Percentiles rank a stretch among this genome's conserved stretches.
Evolutionary conservation across 2,113 vertebrate genomes (phyloP).

Genomic region (Cottus gobio): DNA sequence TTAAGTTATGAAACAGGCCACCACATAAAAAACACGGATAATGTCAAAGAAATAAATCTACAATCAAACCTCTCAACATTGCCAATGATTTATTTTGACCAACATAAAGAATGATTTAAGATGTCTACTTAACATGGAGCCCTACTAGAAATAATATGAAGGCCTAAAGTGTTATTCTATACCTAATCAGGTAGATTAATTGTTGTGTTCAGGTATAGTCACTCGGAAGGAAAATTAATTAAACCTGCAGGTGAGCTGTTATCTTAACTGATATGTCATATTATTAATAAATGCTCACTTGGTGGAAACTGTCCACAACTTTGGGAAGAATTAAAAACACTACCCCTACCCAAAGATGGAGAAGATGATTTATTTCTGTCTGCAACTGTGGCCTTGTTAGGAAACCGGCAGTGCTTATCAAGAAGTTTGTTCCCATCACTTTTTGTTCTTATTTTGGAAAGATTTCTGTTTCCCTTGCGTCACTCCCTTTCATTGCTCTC

Average conservation of each 20-base stretch:
- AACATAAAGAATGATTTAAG: neutral
- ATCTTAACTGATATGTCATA: constrained; percentile 50
- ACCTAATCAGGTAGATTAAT: constrained; percentile 38
- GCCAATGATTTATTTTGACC: neutral
- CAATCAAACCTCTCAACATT: neutral
- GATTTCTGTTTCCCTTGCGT: neutral
- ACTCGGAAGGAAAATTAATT: constrained; percentile 59
- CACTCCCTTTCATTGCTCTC: neutral
- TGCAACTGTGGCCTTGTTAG: neutral
- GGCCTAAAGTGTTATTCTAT: constrained; percentile 10
- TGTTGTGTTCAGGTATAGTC: constrained; percentile 29
- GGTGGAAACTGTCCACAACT: constrained; percentile 51
- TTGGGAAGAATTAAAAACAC: constrained; percentile 25
- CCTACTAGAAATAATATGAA: constrained; percentile 7
- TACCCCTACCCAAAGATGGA: neutral
- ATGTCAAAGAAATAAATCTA: neutral
- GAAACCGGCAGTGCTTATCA: neutral
- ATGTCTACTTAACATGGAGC: neutral
- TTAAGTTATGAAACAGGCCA: neutral
- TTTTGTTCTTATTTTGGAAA: neutral
- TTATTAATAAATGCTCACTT: constrained; percentile 30
- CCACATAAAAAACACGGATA: neutral
- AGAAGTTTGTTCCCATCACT: neutral
- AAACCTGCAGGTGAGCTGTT: constrained; percentile 55
- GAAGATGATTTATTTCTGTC: neutral